Conservation (phyloP, 2,113 vertebrate species). For the Pedetes capensis region DNA sequence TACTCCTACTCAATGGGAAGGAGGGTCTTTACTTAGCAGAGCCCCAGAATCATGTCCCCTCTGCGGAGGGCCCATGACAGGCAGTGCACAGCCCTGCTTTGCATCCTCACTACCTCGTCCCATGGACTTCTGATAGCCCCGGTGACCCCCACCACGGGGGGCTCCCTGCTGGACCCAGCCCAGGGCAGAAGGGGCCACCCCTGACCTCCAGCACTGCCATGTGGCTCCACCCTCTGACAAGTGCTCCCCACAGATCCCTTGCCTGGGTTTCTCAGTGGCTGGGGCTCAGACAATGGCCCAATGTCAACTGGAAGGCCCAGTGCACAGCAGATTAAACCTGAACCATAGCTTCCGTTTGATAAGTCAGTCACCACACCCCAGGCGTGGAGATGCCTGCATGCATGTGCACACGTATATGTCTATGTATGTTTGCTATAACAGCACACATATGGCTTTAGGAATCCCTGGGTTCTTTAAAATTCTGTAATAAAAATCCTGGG, state of each 20-base stretch:
- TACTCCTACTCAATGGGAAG: background rate
- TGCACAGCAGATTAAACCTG: background rate
- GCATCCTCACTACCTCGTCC: accelerated
- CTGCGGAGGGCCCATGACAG: accelerated
- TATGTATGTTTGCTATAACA: background rate
- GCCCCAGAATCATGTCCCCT: background rate
- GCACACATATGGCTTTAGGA: background rate
- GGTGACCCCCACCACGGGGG: background rate
- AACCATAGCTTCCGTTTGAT: background rate
- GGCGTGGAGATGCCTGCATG: no score
- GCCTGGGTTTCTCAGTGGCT: background rate
- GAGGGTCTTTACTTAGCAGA: background rate
- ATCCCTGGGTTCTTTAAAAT: background rate
- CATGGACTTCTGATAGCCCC: background rate
- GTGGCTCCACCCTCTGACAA: background rate
- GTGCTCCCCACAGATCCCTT: accelerated
- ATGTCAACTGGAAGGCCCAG: background rate
- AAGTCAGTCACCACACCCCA: background rate
- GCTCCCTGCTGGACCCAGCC: background rate
- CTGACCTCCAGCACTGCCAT: no score
- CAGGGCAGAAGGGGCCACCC: background rate
- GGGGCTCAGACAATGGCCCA: background rate
- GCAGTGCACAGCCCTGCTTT: background rate
- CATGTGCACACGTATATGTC: no score
- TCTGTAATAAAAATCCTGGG: background rate